Conservation (phyloP, 1,140 invertebrate genomes). For the Orius insidiosus region DNA sequence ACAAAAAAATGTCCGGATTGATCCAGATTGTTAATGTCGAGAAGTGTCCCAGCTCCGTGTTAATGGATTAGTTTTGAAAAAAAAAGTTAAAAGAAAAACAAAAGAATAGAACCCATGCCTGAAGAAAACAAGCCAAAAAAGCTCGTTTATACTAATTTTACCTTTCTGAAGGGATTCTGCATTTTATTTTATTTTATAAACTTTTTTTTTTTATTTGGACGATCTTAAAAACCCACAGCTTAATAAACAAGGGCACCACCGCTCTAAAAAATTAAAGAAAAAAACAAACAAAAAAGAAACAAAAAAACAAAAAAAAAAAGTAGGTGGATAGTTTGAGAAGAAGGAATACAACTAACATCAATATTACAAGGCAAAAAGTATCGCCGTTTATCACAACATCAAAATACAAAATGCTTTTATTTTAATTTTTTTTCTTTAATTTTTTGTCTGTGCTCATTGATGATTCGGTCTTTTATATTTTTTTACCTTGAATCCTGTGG, state of each 20-base stretch:
- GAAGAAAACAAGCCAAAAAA: constrained; percentile 5
- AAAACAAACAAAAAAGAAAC: constrained; percentile 12
- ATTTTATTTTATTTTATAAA: not conserved
- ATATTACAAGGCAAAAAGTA: not conserved
- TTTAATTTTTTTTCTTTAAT: not conserved
- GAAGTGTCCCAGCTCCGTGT: too few species aligned
- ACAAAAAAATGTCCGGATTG: too few species aligned
- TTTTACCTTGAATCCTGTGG: constrained; percentile 10
- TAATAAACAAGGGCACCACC: constrained; percentile 16
- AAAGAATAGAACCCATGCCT: constrained; percentile 2
- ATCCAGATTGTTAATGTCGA: too few species aligned
- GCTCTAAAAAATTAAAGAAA: constrained; percentile 14
- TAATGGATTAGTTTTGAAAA: too few species aligned
- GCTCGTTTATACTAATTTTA: constrained; percentile 8
- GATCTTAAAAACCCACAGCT: constrained; percentile 13
- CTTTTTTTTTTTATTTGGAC: too few species aligned
- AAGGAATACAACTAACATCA: constrained; percentile 5
- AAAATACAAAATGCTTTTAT: constrained; percentile 6
- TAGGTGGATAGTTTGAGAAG: constrained; percentile 3
- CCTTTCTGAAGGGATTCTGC: constrained; percentile 7
- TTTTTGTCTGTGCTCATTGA: constrained; percentile 3
- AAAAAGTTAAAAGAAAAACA: too few species aligned
- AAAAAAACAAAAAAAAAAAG: constrained; percentile 7
- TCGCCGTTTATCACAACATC: constrained; percentile 1
- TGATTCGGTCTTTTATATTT: not conserved